Evolutionary conservation across 2,888 invertebrate genomes (phyloP), one percentile per base, ranked within the genome.

Genomic region (Drosophila testacea): DNA sequence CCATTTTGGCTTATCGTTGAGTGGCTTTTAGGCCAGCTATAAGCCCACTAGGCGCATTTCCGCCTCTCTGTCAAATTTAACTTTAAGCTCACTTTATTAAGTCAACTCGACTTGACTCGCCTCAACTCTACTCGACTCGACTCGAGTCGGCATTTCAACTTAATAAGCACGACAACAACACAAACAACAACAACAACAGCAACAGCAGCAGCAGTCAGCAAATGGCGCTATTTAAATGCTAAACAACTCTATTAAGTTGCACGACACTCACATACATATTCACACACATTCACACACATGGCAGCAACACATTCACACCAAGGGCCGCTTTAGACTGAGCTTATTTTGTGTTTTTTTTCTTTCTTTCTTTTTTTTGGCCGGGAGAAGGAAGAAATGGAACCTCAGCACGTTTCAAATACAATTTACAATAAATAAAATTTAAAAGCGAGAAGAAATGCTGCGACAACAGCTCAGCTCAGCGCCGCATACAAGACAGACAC

Each of bases 391-490:
- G 71, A 77, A 83, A 79, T 69, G 71, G 89, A 84, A 87, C 88
- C 82, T 88, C 87, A 84, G 84, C 83, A 86, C 87, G 84, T 87
- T 84, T 87, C 85, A 84, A 88, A 85, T 85, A 89, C 89, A 85
- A 85, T 85, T 85, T 89, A 87, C 87, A 85, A 89, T 85, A 85
- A 85, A 85, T 85, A 85, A 89, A 85, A 89, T 85, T 84, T 84
- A 88, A 86, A 88, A 84, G 83, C 87, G 73, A 73, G 73, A 73
- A 72, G 72, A 79, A 81, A 88, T 66, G 71, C 78, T 73, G 77
- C 57, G 69, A 73, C 84, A 79, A 73, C 64, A 60, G 48, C 55
- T n/a, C 34, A 28, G 36, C 46, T 30, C 55, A 67, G 47, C 34
- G 9, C 11, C 46, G 52, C 64, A 52, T 55, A 52, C 63, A 56